phyloP scores from a whole-genome alignment of 2,888 invertebrate genomes.

The Trimorus sp. region DNA sequence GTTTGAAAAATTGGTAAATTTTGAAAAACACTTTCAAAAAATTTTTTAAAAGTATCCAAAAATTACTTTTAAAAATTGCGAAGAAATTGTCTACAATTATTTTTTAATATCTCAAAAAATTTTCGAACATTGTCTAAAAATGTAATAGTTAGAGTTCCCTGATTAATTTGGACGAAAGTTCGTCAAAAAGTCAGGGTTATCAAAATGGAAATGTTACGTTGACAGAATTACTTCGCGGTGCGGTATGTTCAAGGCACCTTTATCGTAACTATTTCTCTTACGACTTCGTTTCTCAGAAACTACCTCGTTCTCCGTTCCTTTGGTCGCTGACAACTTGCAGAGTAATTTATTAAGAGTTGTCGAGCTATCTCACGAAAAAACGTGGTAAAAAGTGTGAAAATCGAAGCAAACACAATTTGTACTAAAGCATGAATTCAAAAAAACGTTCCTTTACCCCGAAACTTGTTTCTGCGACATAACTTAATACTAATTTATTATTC shows the following conservation, averaged over 20 bases:
- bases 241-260: conserved; percentile 43
- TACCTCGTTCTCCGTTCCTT: conserved; percentile 40
- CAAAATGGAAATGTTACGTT: conserved; percentile 47
- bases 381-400: conserved; percentile 6
- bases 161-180: conserved; percentile 8
- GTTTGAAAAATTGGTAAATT: no score
- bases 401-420: conserved; percentile 34
- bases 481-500: conserved; percentile 31
- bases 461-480: conserved; percentile 22
- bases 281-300: conserved; percentile 42
- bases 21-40: no score
- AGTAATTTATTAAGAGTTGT: conserved; percentile 64
- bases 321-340: conserved; percentile 35
- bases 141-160: no score
- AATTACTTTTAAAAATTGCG: no score
- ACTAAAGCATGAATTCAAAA: conserved; percentile 44
- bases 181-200: conserved; percentile 35
- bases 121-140: no score
- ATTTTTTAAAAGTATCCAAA: no score
- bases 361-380: conserved; percentile 41
- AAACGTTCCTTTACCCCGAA: conserved; percentile 21
- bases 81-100: no score
- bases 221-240: conserved; percentile 30
- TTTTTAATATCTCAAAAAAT: no score
- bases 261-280: conserved; percentile 38